A percentile compares a stretch with the other conserved stretches of the same genome.
phyloP scores from a whole-genome alignment of 2,113 vertebrate genomes.

The Sylvietta virens region DNA sequence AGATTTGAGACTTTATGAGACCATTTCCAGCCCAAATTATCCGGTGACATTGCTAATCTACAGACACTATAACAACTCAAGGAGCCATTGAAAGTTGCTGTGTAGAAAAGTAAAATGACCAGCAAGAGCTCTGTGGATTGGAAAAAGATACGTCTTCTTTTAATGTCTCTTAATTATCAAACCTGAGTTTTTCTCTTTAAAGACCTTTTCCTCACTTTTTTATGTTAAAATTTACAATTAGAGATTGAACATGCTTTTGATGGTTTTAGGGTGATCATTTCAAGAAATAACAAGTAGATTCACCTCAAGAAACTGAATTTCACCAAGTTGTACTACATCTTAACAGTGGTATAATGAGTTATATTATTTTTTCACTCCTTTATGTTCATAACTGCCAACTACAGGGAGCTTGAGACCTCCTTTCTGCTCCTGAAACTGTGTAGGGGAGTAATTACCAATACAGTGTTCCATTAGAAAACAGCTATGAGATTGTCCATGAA shows the following conservation, averaged over 20 bases:
- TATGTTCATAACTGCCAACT: not conserved
- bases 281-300: not conserved
- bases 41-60: not conserved
- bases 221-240: not conserved
- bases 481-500: not conserved
- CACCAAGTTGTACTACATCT: not conserved
- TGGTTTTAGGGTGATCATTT: not conserved
- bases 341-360: not conserved
- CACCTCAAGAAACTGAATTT: not conserved
- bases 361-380: not conserved
- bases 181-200: not conserved
- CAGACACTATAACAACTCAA: not conserved
- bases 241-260: not conserved
- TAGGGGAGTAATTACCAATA: not conserved
- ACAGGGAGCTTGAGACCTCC: not conserved
- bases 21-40: not conserved
- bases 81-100: not conserved
- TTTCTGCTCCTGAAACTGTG: not conserved
- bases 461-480: not conserved
- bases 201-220: rapidly evolving
- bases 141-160: not conserved
- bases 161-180: not conserved
- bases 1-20: not conserved
- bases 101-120: not conserved
- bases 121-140: not conserved